These are phyloP conservation scores for Stramonita haemastoma DNA, from an alignment of 2,888 invertebrate genomes.

Conservation along the genomic window DNA sequence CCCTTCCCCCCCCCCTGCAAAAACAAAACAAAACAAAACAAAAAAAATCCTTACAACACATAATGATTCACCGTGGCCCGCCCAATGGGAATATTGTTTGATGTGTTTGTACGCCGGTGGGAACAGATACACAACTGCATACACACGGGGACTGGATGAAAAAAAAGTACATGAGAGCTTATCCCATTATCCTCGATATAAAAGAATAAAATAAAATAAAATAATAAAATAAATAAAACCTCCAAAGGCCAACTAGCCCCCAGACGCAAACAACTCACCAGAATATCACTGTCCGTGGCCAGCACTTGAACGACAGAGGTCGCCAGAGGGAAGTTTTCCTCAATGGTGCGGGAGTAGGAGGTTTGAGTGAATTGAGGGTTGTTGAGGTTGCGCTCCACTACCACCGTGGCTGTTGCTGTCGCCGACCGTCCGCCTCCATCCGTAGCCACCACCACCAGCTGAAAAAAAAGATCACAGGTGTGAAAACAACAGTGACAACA, in stretches of 20 bases:
- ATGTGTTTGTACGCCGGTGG: too few relatives aligned
- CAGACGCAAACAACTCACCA: slow-evolving; percentile 49
- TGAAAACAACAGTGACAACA: too few relatives aligned
- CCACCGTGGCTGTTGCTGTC: slow-evolving; percentile 62
- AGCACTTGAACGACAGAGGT: slow-evolving; percentile 55
- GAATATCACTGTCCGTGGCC: slow-evolving; percentile 63
- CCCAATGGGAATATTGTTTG: too few relatives aligned
- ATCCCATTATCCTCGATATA: too few relatives aligned
- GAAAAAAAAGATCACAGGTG: not conserved
- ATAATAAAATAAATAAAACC: too few relatives aligned
- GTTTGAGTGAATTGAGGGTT: slow-evolving; percentile 58
- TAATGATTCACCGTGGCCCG: too few relatives aligned
- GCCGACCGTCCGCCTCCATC: slow-evolving; percentile 67
- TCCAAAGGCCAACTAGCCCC: too few relatives aligned
- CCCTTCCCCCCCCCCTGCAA: not conserved
- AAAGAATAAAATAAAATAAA: too few relatives aligned
- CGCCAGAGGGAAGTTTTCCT: slow-evolving; percentile 62
- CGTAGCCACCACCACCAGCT: slow-evolving; percentile 67
- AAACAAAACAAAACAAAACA: not conserved
- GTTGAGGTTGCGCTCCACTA: slow-evolving; percentile 67
- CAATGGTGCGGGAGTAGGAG: slow-evolving; percentile 52
- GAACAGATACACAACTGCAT: too few relatives aligned
- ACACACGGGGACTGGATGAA: too few relatives aligned
- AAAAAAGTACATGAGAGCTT: too few relatives aligned
- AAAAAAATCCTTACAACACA: not conserved